These are phyloP conservation scores for Eretmochelys imbricata DNA, from an alignment of 2,113 vertebrate species.

Conservation along the genomic window DNA sequence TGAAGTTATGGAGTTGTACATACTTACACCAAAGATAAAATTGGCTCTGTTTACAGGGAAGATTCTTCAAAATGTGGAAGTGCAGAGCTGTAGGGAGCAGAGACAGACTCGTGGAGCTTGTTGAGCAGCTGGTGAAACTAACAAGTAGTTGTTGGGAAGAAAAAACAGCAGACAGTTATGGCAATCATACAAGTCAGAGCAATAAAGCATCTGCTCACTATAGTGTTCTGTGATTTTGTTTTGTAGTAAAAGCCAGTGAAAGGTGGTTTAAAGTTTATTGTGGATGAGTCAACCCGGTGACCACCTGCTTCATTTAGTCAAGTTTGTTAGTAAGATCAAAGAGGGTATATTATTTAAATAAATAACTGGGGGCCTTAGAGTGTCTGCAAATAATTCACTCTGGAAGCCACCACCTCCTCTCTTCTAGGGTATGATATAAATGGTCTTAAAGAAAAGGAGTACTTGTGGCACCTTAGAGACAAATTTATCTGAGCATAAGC, in stretches of 20 bases:
- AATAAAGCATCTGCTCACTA: background rate
- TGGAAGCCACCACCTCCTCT: background rate
- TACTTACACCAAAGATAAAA: background rate
- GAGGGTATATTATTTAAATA: background rate
- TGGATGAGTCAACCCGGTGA: background rate
- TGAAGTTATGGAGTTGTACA: background rate
- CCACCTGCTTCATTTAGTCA: background rate
- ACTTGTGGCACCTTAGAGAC: no score
- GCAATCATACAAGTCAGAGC: background rate
- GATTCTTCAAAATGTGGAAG: background rate
- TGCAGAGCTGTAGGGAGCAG: background rate
- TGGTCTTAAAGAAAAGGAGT: background rate
- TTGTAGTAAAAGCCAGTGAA: background rate
- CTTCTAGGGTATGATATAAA: background rate
- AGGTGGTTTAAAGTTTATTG: background rate
- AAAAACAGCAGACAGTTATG: background rate
- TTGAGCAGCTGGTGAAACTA: background rate
- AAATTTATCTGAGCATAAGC: no score
- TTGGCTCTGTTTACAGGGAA: background rate
- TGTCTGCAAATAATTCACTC: background rate
- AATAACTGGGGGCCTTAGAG: background rate
- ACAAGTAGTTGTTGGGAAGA: background rate
- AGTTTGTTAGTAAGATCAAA: background rate
- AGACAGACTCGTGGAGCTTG: background rate
- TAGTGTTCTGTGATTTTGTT: background rate